Evolutionary conservation across 2,888 invertebrate genomes (phyloP).

Genomic region (Perithous albicinctus): DNA sequence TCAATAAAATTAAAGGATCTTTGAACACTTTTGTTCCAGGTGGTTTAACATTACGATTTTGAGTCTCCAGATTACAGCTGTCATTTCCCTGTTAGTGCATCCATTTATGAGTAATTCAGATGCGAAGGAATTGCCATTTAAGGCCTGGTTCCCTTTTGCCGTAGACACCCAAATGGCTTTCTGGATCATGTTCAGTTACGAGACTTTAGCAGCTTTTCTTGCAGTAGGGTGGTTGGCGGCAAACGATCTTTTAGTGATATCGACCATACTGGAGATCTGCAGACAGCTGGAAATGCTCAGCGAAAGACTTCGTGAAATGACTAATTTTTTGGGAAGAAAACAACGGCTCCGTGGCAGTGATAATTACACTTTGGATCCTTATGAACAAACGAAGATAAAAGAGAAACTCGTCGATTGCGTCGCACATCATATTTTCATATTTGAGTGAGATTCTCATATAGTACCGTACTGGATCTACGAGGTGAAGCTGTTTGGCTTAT

Average conservation of each 20-base stretch:
- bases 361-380: neutral
- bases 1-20: too few species aligned
- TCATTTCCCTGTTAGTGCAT: neutral
- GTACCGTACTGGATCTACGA: too few species aligned
- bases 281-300: conserved; percentile 10
- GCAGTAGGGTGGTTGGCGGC: conserved; percentile 9
- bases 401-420: conserved; percentile 17
- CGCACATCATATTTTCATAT: conserved; percentile 4
- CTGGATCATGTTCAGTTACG: conserved; percentile 18
- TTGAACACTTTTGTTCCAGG: neutral
- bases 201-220: neutral
- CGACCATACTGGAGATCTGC: conserved; percentile 11
- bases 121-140: conserved; percentile 23
- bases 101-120: conserved; percentile 13
- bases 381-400: neutral
- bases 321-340: neutral
- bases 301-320: neutral
- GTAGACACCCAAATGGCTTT: conserved; percentile 4
- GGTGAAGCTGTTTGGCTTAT: neutral
- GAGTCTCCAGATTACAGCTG: neutral
- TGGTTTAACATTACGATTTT: neutral
- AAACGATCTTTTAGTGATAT: conserved; percentile 36
- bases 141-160: conserved; percentile 23
- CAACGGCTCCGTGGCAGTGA: neutral
- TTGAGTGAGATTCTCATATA: neutral